Evolutionary conservation across 2,888 invertebrate species (phyloP), one percentile per base, ranked within the genome.

Genomic region (Lordiphosa fenestrarum): DNA sequence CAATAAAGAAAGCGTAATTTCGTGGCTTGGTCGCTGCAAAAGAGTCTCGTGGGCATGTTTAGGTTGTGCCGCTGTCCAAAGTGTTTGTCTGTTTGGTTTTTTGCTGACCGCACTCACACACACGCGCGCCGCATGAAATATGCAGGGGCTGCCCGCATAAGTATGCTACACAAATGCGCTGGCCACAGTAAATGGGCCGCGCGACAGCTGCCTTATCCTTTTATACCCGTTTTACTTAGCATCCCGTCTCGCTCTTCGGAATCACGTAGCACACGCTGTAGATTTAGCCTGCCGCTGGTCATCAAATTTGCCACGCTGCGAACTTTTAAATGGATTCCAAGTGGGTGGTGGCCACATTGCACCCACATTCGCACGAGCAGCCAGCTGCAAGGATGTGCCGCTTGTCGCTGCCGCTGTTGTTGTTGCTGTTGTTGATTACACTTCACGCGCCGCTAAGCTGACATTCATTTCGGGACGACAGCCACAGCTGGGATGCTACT

Each of bases 231-330:
- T 61, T 63, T 73, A 57, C 61, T 71, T 70, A 50, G 46, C 53
- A 35, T 5, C 33, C 35, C 41, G 15, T n/a, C 36, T 7, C 30
- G 25, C 36, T 39, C 6, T 33, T 13, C 13, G 36, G 23, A 51
- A 75, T 75, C 83, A 76, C 80, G 75, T 78, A 66, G 54, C 36
- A 13, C 54, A 58, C 50, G 61, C 65, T 69, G 75, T 69, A 82
- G 80, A 82, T 75, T 78, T 82, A 75, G 72, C 78, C 74, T 69
- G 67, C 55, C 39, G 69, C 52, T 66, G 84, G 84, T 80, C 84
- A 80, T 83, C 77, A 83, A 80, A 80, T 77, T 73, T 83, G 71
- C 71, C 51, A 61, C 58, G 54, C 59, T 80, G 61, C 53, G 59
- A 80, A 73, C 81, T 78, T 78, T 62, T 49, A 83, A 84, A 83